These are phyloP conservation scores for Tuberolachnus salignus DNA, from an alignment of 2,888 invertebrate species.

Conservation along the genomic window DNA sequence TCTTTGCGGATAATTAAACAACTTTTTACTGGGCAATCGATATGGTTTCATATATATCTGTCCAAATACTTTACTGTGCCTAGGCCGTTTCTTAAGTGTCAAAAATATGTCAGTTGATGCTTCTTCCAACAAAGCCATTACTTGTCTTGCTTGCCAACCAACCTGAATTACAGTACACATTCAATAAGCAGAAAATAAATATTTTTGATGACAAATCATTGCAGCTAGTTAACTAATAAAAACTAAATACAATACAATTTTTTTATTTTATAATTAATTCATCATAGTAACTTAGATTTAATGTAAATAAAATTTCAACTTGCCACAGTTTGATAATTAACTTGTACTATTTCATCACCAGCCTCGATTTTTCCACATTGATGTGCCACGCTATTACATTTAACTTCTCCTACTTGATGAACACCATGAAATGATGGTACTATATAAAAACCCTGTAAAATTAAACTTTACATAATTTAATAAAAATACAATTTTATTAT, in stretches of 20 bases:
- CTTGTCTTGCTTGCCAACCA: slow-evolving; percentile 82
- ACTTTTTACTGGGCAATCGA: slow-evolving; percentile 74
- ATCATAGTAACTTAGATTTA: too few species aligned
- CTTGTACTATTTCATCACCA: slow-evolving; percentile 96
- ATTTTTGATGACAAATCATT: background rate
- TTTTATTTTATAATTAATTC: too few species aligned
- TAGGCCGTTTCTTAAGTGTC: slow-evolving; percentile 81
- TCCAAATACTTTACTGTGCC: slow-evolving; percentile 80
- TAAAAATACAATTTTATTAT: too few species aligned
- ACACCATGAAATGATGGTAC: slow-evolving; percentile 80
- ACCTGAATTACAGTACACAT: slow-evolving; percentile 65
- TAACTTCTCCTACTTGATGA: slow-evolving; percentile 84
- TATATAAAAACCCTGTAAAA: slow-evolving; percentile 80
- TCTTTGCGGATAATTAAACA: slow-evolving; percentile 66
- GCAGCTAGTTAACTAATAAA: background rate
- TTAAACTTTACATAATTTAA: background rate
- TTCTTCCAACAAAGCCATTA: slow-evolving; percentile 75
- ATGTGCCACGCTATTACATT: slow-evolving; percentile 90
- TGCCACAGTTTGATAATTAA: slow-evolving; percentile 69
- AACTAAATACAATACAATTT: too few species aligned
- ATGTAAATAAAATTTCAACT: slow-evolving; percentile 36
- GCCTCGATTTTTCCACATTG: slow-evolving; percentile 89
- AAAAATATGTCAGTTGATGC: slow-evolving; percentile 81
- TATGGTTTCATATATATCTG: slow-evolving; percentile 76
- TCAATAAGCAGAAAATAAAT: slow-evolving; percentile 2